Base-by-base conservation (phyloP, 1,140 invertebrate species). In the Coelopa frigida region DNA sequence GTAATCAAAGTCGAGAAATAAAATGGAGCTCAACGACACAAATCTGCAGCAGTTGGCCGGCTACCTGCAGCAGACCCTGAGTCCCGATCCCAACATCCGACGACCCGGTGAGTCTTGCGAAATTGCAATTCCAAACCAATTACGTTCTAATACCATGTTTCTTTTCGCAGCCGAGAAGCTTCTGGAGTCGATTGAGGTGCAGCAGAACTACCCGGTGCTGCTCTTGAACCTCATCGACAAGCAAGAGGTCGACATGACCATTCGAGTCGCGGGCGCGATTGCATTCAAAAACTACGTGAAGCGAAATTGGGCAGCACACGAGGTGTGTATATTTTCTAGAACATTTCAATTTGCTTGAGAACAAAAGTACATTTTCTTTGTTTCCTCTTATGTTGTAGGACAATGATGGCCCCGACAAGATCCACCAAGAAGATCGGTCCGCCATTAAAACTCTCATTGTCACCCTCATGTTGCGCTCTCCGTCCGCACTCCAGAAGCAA, bases 201-300 rank as follows among this genome's bases (percentile, higher is more conserved):
- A 94, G 70, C 82, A 90, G 61, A 92, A 94, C 68, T 98, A 94
- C 75, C 82, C 91, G 1, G 72, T 95, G 6, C 68, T 97, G 17
- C 70, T 98, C 18, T 73, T 97, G 3, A 80, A 87, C 57, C 73
- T 97, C 7, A 80, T 96, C 43, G 84, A 90, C 50, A 91, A 89
- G 57, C 65, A 76, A 21, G 80, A 84, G 52, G 73, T 85, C 20
- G 84, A 92, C 52, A 71, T 85, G 49, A 87, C 84, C 5, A 86
- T 96, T 37, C 76, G 91, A 57, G 75, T 94, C 32, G 85, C 91
- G 27, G 89, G 88, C 36, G 84, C 93, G 33, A 85, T 98, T 54
- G 85, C 87, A 12, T 95, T 99, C 60, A 99, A 99, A 70, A 99
- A 99, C 71, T 95, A 85, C 70, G 81, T 97, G 5, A 97, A 96